Evolutionary conservation across 2,113 vertebrate genomes (phyloP).

Genomic region (Ciconia maguari): DNA sequence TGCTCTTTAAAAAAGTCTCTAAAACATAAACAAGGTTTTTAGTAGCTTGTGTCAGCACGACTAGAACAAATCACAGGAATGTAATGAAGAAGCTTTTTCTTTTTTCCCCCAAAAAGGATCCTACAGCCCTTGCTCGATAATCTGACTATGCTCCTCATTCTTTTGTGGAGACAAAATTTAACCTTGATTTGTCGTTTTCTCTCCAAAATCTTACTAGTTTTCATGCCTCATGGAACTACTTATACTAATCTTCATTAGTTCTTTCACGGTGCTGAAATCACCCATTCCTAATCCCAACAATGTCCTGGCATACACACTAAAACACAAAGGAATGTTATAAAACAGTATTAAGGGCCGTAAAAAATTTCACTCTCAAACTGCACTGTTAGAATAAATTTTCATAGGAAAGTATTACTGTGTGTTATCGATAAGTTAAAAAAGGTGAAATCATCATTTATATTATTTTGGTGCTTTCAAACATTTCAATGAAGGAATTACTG

Average conservation of each 20-base stretch:
- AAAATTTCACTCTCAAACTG: not conserved
- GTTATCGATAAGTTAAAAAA: not conserved
- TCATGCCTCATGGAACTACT: not conserved
- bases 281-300: not conserved
- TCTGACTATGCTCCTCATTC: not conserved
- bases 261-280: not conserved
- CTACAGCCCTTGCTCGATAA: not conserved
- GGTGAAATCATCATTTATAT: not conserved
- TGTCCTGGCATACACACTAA: not conserved
- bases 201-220: not conserved
- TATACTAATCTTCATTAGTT: not conserved
- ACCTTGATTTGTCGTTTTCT: slow-evolving; percentile 1
- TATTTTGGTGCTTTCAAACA: not conserved
- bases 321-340: not conserved
- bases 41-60: slow-evolving; percentile 26
- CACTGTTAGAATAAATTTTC: not conserved
- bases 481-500: not conserved
- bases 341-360: not conserved
- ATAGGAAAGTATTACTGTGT: not conserved
- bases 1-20: slow-evolving; percentile 26
- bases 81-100: not conserved
- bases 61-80: slow-evolving; percentile 16
- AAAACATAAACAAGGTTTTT: slow-evolving; percentile 43
- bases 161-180: not conserved
- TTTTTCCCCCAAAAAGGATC: not conserved